Percentiles rank a stretch among this genome's conserved stretches.
Conservation (phyloP, 2,797 vertebrate species). For the Leptatherina wallacei region DNA sequence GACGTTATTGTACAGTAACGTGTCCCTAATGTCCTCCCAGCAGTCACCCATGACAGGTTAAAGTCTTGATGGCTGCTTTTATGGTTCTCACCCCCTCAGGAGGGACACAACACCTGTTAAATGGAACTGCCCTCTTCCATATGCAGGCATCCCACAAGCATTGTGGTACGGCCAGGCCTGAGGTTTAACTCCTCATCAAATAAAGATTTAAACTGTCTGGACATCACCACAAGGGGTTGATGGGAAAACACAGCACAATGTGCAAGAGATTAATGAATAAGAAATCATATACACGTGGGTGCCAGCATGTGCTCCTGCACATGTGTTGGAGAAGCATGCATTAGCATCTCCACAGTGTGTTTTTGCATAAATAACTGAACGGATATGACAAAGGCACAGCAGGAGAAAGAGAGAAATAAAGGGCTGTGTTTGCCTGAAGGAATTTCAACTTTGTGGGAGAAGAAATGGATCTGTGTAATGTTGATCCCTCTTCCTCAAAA, state of each 20-base stretch:
- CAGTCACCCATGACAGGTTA: conserved; percentile 85
- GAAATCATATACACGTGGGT: conserved; percentile 36
- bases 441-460: conserved; percentile 62
- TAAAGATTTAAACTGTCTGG: conserved; percentile 71
- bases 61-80: conserved; percentile 81
- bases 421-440: conserved; percentile 62
- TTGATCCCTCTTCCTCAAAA: conserved; percentile 33
- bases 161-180: conserved; percentile 14
- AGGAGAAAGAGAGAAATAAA: conserved; percentile 64
- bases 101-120: conserved; percentile 82
- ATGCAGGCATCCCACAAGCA: conserved; percentile 61
- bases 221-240: conserved; percentile 65
- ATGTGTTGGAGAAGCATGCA: conserved; percentile 53
- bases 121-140: conserved; percentile 59
- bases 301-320: conserved; percentile 31
- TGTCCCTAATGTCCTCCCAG: conserved; percentile 78
- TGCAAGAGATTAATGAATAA: conserved; percentile 60
- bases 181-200: conserved; percentile 61
- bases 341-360: conserved; percentile 53
- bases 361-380: conserved; percentile 64
- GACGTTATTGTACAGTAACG: conserved; percentile 81
- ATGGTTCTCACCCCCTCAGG: conserved; percentile 66
- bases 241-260: conserved; percentile 68
- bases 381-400: conserved; percentile 67
- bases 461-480: conserved; percentile 42